phyloP scores from a whole-genome alignment of 2,797 vertebrate species.

The Acanthurus leucopareius region DNA sequence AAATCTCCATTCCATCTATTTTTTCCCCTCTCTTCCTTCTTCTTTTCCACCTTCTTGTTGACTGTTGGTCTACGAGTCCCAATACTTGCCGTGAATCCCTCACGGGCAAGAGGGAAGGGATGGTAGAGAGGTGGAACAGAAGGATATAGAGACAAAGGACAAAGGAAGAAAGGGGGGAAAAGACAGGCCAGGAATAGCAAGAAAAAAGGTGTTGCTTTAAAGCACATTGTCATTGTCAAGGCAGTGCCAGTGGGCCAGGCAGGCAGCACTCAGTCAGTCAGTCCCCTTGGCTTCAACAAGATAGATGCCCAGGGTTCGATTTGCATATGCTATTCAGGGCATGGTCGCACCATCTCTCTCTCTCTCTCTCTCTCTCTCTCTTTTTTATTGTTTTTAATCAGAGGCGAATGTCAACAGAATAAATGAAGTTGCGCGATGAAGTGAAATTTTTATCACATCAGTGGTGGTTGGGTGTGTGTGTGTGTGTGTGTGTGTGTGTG shows the following conservation, averaged over 20 bases:
- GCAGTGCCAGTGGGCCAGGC: conserved; percentile 84
- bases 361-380: conserved; percentile 84
- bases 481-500: not conserved
- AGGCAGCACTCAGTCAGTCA: conserved; percentile 75
- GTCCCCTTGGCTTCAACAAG: conserved; percentile 95
- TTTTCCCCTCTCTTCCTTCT: conserved; percentile 50
- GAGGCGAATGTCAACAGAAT: conserved; percentile 99
- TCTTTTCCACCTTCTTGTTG: conserved; percentile 10
- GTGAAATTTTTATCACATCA: conserved; percentile 99
- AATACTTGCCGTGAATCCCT: conserved; percentile 56
- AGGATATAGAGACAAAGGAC: conserved; percentile 30
- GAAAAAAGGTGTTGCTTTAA: conserved; percentile 89
- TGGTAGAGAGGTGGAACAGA: not conserved
- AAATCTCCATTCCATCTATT: conserved; percentile 67
- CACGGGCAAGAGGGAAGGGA: conserved; percentile 29
- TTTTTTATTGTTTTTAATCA: conserved; percentile 99
- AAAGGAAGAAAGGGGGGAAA: conserved; percentile 17
- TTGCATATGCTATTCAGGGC: conserved; percentile 99
- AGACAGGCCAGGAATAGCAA: conserved; percentile 25
- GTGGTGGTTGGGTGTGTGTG: conserved; percentile 80
- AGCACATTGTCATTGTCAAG: conserved; percentile 87
- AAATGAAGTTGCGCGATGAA: conserved; percentile 99
- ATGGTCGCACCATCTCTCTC: conserved; percentile 89
- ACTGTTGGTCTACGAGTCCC: conserved; percentile 44
- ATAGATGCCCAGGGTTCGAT: conserved; percentile 97